Evolutionary conservation across 2,797 vertebrate genomes (phyloP).

Genomic region (Anabas testudineus): DNA sequence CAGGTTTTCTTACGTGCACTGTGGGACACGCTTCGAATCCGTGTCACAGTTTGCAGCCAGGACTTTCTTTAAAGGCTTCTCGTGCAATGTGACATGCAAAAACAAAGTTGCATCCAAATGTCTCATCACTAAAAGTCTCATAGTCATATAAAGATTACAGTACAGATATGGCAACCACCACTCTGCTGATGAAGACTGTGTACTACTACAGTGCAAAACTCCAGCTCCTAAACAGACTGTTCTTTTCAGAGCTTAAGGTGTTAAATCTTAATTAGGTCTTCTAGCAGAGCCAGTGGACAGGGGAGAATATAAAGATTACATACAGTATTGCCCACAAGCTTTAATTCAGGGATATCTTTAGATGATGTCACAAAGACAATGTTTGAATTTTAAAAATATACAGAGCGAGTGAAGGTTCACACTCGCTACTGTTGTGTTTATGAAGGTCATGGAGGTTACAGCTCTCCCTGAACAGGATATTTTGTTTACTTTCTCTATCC

Average conservation of each 20-base stretch:
- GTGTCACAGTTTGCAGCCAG: not conserved
- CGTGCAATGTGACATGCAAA: not conserved
- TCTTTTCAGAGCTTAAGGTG: not conserved
- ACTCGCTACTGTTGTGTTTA: not conserved
- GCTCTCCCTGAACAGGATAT: conserved; percentile 1
- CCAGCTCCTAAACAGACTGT: not conserved
- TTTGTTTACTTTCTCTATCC: conserved; percentile 6
- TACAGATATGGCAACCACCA: not conserved
- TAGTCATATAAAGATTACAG: too few relatives aligned
- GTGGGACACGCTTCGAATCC: not conserved
- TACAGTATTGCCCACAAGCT: not conserved
- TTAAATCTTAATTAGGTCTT: not conserved
- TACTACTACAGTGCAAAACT: not conserved
- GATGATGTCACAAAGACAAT: not conserved
- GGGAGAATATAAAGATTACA: not conserved
- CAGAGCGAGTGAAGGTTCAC: not conserved
- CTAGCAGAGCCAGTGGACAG: not conserved
- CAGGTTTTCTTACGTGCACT: too few relatives aligned
- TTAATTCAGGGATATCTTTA: not conserved
- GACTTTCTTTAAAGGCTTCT: not conserved
- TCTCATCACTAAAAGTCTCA: too few relatives aligned
- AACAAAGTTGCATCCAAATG: too few relatives aligned
- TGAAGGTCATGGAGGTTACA: not conserved
- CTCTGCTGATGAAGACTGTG: not conserved
- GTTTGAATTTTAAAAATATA: conserved; percentile 3